Percentiles rank a stretch among this genome's conserved stretches.
phyloP scores from a whole-genome alignment of 1,140 invertebrate species.

The Acromyrmex echinatior region DNA sequence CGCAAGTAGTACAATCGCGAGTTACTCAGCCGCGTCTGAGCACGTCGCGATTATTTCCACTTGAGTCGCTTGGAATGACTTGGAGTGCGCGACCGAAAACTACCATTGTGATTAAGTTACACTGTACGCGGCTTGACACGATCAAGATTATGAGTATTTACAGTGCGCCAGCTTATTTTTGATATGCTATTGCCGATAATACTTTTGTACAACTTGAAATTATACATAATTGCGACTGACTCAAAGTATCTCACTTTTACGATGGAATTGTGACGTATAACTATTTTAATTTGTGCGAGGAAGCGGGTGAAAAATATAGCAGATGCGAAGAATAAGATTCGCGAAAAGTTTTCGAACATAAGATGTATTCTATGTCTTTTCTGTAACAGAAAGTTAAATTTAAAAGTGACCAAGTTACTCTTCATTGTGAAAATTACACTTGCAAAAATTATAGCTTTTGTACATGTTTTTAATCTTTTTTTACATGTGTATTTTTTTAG shows the following conservation, averaged over 20 bases:
- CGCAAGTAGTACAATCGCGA: conserved; percentile 28
- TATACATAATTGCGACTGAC: not conserved
- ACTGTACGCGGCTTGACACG: conserved; percentile 42
- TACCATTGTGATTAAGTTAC: conserved; percentile 58
- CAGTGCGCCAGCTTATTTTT: not conserved
- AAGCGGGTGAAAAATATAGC: conserved; percentile 1
- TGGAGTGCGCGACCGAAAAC: conserved; percentile 56
- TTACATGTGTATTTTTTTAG: not conserved
- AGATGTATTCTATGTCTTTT: not conserved
- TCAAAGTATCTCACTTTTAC: conserved; percentile 5
- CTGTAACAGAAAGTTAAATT: conserved; percentile 3
- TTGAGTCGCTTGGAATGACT: conserved; percentile 29
- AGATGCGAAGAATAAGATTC: conserved; percentile 24
- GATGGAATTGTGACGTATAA: not conserved
- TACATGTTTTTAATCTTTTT: not conserved
- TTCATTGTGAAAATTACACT: not conserved
- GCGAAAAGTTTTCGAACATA: conserved; percentile 17
- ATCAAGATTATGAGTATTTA: conserved; percentile 63
- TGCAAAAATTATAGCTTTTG: not conserved
- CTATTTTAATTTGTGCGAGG: conserved; percentile 23
- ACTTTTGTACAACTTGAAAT: not conserved
- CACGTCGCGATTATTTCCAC: conserved; percentile 50
- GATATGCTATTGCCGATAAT: not conserved
- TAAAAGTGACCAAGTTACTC: not conserved
- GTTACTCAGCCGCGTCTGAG: conserved; percentile 21